phyloP scores from a whole-genome alignment of 2,888 invertebrate species.

The Eulithis testata region DNA sequence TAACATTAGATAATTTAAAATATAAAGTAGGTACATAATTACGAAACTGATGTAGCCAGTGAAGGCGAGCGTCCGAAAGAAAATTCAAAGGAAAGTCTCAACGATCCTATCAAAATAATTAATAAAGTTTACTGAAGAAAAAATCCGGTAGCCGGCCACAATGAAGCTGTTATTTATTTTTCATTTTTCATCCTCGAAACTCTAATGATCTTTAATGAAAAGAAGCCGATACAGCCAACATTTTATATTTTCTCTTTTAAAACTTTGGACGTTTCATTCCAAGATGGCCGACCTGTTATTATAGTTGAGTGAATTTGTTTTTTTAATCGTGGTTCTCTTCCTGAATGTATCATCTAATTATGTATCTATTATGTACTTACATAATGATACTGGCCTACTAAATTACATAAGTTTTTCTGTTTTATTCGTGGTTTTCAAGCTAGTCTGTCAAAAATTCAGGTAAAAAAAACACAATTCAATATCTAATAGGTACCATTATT shows the following conservation, averaged over 20 bases:
- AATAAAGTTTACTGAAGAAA: slow-evolving; percentile 40
- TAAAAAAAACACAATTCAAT: no score
- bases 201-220: slow-evolving; percentile 81
- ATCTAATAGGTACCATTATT: no score
- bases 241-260: slow-evolving; percentile 26
- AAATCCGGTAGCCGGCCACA: slow-evolving; percentile 53
- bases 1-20: slow-evolving; percentile 10
- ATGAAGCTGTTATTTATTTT: slow-evolving; percentile 68
- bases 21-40: slow-evolving; percentile 19
- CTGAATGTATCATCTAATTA: no score
- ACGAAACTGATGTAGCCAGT: slow-evolving; percentile 25
- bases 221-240: slow-evolving; percentile 63
- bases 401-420: no score
- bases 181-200: slow-evolving; percentile 71
- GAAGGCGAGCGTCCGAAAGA: slow-evolving; percentile 25
- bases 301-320: slow-evolving; percentile 54
- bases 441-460: no score
- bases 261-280: slow-evolving; percentile 59
- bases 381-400: no score
- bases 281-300: slow-evolving; percentile 62
- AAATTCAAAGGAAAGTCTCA: slow-evolving; percentile 35
- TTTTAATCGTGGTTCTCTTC: background rate
- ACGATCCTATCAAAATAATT: slow-evolving; percentile 40
- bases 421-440: no score
- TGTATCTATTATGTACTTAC: no score